A percentile compares a stretch with the other conserved stretches of the same genome.
phyloP scores from a whole-genome alignment of 2,797 vertebrate genomes.

The Syngnathus acus region DNA sequence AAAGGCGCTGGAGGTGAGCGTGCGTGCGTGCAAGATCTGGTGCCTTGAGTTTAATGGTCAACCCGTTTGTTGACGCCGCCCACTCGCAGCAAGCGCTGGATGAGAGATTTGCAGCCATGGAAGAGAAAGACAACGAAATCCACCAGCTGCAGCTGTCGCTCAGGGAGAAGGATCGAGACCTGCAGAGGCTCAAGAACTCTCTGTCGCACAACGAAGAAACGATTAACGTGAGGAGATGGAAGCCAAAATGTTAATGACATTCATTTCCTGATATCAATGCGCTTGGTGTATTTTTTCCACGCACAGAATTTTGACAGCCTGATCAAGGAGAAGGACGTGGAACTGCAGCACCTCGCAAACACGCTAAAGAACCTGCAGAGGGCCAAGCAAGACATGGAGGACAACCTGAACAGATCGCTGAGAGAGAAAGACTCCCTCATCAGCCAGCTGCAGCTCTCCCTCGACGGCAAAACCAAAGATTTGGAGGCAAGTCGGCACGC shows the following conservation, averaged over 20 bases:
- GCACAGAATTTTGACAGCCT: conserved; percentile 73
- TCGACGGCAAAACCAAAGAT: conserved; percentile 74
- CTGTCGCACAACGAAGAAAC: conserved; percentile 66
- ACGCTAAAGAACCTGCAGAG: conserved; percentile 74
- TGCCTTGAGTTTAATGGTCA: background rate
- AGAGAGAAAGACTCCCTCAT: conserved; percentile 77
- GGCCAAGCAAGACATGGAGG: conserved; percentile 75
- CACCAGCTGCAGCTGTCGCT: conserved; percentile 69
- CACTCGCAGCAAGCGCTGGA: conserved; percentile 61
- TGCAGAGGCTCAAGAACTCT: conserved; percentile 72
- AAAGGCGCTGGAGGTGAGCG: conserved; percentile 67
- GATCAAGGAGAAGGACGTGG: conserved; percentile 79
- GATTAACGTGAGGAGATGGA: conserved; percentile 54
- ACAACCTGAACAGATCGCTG: conserved; percentile 73
- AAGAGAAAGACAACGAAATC: conserved; percentile 79
- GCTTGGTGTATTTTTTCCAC: background rate
- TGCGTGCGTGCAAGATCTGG: conserved; percentile 19
- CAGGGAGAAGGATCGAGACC: conserved; percentile 73
- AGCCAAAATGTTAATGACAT: background rate
- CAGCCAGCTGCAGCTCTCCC: conserved; percentile 71
- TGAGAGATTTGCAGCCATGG: conserved; percentile 72
- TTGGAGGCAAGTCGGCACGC: conserved; percentile 68
- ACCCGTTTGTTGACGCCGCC: background rate
- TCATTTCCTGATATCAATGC: background rate
- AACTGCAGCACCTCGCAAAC: conserved; percentile 76